These are phyloP conservation scores for Drosophila stalkeri DNA, from an alignment of 2,888 invertebrate genomes.

Conservation along the genomic window DNA sequence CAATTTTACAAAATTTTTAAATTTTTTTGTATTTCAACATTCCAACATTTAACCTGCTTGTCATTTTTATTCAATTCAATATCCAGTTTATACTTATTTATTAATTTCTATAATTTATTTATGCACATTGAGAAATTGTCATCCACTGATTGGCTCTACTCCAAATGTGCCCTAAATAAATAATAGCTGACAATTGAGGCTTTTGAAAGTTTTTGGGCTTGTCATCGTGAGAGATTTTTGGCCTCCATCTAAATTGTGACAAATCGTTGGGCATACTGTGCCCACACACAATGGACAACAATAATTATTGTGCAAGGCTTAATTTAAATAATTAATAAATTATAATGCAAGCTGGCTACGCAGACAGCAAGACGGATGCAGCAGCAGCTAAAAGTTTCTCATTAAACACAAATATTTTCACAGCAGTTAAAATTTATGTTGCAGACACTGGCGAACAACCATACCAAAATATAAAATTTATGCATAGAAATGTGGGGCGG, in stretches of 20 bases:
- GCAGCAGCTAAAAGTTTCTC: constrained; percentile 78
- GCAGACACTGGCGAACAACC: constrained; percentile 30
- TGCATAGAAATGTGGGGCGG: constrained; percentile 42
- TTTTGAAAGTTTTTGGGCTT: constrained; percentile 11
- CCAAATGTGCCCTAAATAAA: constrained; percentile 31
- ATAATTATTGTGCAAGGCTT: constrained; percentile 58
- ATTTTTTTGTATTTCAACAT: not conserved
- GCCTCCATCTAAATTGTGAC: constrained; percentile 26
- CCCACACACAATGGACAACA: constrained; percentile 39
- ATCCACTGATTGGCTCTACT: constrained; percentile 8
- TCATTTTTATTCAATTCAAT: not conserved
- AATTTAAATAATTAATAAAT: constrained; percentile 81
- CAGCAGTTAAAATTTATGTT: constrained; percentile 80
- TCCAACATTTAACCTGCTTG: not conserved
- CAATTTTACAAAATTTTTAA: no score
- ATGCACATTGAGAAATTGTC: not conserved
- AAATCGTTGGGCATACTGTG: constrained; percentile 25
- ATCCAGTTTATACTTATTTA: not conserved
- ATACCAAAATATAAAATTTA: constrained; percentile 68
- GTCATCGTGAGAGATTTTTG: constrained; percentile 17
- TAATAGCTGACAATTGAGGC: constrained; percentile 23
- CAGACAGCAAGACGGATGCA: constrained; percentile 26
- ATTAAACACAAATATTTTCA: constrained; percentile 82
- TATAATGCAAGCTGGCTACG: constrained; percentile 52
- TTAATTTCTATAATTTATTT: not conserved